Evolutionary conservation across 1,140 invertebrate species (phyloP), one percentile per base, ranked within the genome.

Genomic region (Drosophila pallidifrons): DNA sequence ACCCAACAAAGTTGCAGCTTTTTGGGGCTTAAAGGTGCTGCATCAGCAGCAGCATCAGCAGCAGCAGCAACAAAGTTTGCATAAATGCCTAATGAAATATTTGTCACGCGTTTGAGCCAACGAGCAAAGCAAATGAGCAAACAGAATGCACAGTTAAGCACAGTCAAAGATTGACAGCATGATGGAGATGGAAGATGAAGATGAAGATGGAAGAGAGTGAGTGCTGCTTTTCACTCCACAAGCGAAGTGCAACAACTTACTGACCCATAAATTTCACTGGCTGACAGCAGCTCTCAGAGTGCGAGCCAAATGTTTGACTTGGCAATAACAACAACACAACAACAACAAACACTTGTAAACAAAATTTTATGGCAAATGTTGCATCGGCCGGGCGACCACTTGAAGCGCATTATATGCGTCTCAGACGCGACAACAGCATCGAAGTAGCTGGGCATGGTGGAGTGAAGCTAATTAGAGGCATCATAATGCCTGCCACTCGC

Each of bases 81-180:
- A 58, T 71, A 65, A 83, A 80, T 83, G 77, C 80, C 78, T 89
- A 89, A 85, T 85, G 85, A 79, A 89, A 89, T 89, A 89, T 89
- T 89, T 89, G 85, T 88, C 86, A 89, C 85, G 86, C 85, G 41
- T 79, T 89, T 72, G 77, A 52, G 46, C 77, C 74, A 79, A 79
- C 68, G 77, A 82, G 77, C 77, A 75, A 67, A 69, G 65, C 49
- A 81, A 89, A 88, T 89, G 77, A 74, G 71, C 75, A 85, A 88
- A 87, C 83, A 83, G 52, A 79, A 77, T 88, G 79, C 80, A 67
- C 59, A 71, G 52, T 41, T 52, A 58, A 75, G 60, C 75, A 52
- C 49, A 59, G 49, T 25, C 15, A 20, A 8, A 69, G 64, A 60
- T 13, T 32, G 60, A 57, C n/a, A 63, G 28, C 41, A 20, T 47